A percentile compares a stretch with the other conserved stretches of the same genome.
Evolutionary conservation across 1,140 invertebrate species (phyloP).

Genomic region (Leptinotarsa defecta): DNA sequence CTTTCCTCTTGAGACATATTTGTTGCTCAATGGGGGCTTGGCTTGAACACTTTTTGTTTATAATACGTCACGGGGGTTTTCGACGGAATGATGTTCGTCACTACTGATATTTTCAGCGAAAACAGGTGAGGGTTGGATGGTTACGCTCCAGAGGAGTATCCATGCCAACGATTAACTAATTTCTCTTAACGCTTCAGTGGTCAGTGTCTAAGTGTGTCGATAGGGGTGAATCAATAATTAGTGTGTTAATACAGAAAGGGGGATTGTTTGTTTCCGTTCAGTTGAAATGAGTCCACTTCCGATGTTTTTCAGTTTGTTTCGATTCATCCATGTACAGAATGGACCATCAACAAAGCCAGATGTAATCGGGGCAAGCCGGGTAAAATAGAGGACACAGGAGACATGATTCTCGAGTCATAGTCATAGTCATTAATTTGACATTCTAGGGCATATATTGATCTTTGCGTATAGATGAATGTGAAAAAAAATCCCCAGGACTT

Average conservation of each 20-base stretch:
- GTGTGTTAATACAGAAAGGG: neutral
- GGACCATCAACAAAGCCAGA: too few species aligned
- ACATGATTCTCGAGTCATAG: too few species aligned
- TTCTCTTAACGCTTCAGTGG: conserved; percentile 14
- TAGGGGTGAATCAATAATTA: neutral
- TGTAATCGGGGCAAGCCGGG: too few species aligned
- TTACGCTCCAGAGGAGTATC: conserved; percentile 15
- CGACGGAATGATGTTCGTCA: neutral
- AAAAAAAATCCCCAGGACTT: too few species aligned
- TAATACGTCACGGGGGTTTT: neutral
- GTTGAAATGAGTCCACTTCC: too few species aligned
- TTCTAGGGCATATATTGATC: too few species aligned
- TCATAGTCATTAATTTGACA: too few species aligned
- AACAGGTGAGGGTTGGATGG: neutral
- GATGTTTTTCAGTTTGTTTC: too few species aligned
- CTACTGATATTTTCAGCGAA: neutral
- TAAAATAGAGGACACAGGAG: too few species aligned
- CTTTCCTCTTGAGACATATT: conserved; percentile 43
- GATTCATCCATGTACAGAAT: too few species aligned
- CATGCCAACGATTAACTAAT: conserved; percentile 29
- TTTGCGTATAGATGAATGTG: too few species aligned
- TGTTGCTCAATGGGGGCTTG: neutral
- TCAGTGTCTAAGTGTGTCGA: neutral
- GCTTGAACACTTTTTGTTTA: neutral
- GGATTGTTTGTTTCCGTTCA: too few species aligned